A percentile compares a stretch with the other conserved stretches of the same genome.
These are phyloP conservation scores for Crocodylus rhombifer DNA, from an alignment of 2,797 vertebrate species.

Conservation along the genomic window DNA sequence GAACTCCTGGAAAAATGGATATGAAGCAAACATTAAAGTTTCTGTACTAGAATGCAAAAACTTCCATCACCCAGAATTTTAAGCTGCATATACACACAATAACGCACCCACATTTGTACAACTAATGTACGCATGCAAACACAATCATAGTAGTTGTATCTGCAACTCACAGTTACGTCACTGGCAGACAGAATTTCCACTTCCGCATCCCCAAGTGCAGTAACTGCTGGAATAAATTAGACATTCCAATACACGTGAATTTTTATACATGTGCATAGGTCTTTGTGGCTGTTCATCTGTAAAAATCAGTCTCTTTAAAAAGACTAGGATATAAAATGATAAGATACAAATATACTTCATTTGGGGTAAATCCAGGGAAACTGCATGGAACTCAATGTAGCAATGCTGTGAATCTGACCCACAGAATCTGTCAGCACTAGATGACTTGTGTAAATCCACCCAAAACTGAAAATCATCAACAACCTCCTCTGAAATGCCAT, in stretches of 20 bases:
- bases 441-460: neutral
- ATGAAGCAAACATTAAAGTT: neutral
- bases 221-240: neutral
- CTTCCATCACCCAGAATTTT: neutral
- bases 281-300: too few relatives aligned
- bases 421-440: neutral
- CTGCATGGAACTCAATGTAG: neutral
- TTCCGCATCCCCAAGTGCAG: neutral
- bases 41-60: neutral
- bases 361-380: neutral
- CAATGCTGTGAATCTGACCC: neutral
- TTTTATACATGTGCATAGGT: neutral
- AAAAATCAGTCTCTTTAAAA: fast-evolving
- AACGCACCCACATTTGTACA: neutral
- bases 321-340: neutral
- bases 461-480: neutral
- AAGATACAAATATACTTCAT: neutral
- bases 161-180: neutral
- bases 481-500: neutral
- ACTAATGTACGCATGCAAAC: neutral
- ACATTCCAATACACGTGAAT: neutral
- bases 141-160: neutral
- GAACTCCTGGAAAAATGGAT: neutral
- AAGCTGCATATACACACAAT: neutral
- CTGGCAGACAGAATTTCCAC: neutral